Conservation (phyloP, 2,797 vertebrate genomes). For the Poeciliopsis gracilis region DNA sequence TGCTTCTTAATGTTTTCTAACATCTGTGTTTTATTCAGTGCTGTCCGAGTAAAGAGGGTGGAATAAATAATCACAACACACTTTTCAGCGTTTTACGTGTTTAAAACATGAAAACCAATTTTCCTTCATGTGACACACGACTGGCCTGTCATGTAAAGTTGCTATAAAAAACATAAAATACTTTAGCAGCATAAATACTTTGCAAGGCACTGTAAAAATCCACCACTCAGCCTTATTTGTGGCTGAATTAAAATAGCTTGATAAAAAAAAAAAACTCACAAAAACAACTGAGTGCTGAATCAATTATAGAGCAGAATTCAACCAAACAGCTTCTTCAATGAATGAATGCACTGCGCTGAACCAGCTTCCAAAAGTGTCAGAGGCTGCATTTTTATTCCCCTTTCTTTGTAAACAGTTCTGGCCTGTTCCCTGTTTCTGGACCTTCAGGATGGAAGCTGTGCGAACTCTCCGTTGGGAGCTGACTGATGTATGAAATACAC, state of each 20-base stretch:
- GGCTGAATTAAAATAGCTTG: neutral
- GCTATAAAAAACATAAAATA: neutral
- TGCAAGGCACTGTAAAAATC: neutral
- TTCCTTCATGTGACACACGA: neutral
- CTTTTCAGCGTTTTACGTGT: neutral
- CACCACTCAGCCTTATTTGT: neutral
- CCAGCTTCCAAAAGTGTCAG: neutral
- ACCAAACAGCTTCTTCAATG: neutral
- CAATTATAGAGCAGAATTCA: neutral
- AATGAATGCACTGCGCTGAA: neutral
- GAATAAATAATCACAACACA: neutral
- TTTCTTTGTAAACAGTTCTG: neutral
- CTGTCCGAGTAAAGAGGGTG: neutral
- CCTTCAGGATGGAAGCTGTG: conserved; percentile 2
- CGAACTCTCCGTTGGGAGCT: conserved; percentile 63
- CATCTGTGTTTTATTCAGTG: neutral
- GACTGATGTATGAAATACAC: conserved; percentile 65
- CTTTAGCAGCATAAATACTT: neutral
- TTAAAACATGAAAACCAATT: neutral
- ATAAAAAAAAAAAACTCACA: neutral
- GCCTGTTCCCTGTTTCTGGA: no score
- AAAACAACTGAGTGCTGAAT: neutral
- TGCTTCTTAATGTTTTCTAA: neutral
- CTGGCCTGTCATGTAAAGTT: neutral
- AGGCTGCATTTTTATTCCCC: neutral